phyloP scores from a whole-genome alignment of 1,140 invertebrate genomes.

The Drosophila azteca region DNA sequence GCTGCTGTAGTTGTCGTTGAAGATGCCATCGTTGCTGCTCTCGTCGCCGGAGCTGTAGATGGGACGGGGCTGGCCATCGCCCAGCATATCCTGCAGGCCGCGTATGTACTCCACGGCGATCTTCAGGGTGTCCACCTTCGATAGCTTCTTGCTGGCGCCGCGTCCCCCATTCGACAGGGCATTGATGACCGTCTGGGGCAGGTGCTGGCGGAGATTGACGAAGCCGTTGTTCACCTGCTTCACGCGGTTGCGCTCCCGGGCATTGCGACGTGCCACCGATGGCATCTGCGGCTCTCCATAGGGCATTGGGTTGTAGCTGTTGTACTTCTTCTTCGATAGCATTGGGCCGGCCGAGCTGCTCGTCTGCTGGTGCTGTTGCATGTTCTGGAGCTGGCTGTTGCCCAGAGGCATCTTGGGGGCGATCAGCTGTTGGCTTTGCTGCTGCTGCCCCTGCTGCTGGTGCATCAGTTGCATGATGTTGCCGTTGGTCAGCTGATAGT shows the following conservation, averaged over 20 bases:
- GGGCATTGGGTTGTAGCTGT: conserved; percentile 86
- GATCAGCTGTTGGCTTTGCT: conserved; percentile 78
- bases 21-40: conserved; percentile 73
- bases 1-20: conserved; percentile 57
- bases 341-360: conserved; percentile 65
- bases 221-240: conserved; percentile 98
- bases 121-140: conserved; percentile 97
- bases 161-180: conserved; percentile 88
- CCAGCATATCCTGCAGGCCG: conserved; percentile 92
- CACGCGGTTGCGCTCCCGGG: conserved; percentile 96
- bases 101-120: conserved; percentile 98
- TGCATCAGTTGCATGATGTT: conserved; percentile 70
- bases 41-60: conserved; percentile 58
- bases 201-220: conserved; percentile 93
- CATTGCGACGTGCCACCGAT: conserved; percentile 95
- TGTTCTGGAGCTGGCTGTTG: conserved; percentile 77
- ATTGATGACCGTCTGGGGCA: conserved; percentile 90
- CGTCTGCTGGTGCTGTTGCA: conserved; percentile 54
- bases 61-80: conserved; percentile 84
- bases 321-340: conserved; percentile 88
- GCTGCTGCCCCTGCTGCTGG: conserved; percentile 53
- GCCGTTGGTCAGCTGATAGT: conserved; percentile 71
- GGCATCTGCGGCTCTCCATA: conserved; percentile 86
- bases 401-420: conserved; percentile 74
- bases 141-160: conserved; percentile 92